A percentile compares a stretch with the other conserved stretches of the same genome.
Evolutionary conservation across 2,888 invertebrate species (phyloP).

Genomic region (Molanna angustata): DNA sequence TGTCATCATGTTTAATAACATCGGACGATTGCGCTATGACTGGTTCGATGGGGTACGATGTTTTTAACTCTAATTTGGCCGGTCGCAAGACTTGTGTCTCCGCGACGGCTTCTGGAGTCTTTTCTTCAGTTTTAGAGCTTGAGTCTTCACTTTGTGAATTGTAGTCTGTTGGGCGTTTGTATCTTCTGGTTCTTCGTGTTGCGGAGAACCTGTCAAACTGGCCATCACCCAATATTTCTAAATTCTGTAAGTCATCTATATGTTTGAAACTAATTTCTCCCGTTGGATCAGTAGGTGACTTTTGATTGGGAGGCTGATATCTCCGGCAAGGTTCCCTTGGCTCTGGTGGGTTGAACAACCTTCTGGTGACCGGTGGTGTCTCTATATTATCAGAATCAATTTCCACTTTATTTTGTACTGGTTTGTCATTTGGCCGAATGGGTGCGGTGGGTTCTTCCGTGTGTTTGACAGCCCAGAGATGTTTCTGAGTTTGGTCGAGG

Average conservation of each 20-base stretch:
- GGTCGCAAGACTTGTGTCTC: slow-evolving; percentile 56
- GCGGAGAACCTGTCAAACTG: slow-evolving; percentile 84
- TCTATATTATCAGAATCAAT: slow-evolving; percentile 90
- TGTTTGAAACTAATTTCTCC: slow-evolving; percentile 43
- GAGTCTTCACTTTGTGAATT: slow-evolving; percentile 57
- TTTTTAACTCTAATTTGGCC: slow-evolving; percentile 52
- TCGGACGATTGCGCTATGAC: slow-evolving; percentile 45
- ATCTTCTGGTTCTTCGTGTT: slow-evolving; percentile 76
- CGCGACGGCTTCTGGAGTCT: slow-evolving; percentile 47
- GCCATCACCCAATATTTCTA: slow-evolving; percentile 65
- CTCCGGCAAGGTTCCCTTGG: slow-evolving; percentile 60
- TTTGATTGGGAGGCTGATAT: slow-evolving; percentile 43
- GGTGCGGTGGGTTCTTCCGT: not conserved
- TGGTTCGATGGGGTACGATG: slow-evolving; percentile 50
- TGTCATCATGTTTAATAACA: slow-evolving; percentile 49
- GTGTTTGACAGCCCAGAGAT: slow-evolving; percentile 18
- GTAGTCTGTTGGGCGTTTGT: slow-evolving; percentile 64
- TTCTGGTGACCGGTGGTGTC: slow-evolving; percentile 79
- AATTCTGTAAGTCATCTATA: slow-evolving; percentile 38
- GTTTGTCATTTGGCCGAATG: slow-evolving; percentile 12
- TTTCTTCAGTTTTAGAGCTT: slow-evolving; percentile 44
- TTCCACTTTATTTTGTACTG: slow-evolving; percentile 51
- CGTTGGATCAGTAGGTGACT: slow-evolving; percentile 35
- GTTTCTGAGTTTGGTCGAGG: slow-evolving; percentile 38
- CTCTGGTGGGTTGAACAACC: slow-evolving; percentile 62